A percentile compares a stretch with the other conserved stretches of the same genome.
Evolutionary conservation across 2,797 vertebrate species (phyloP).

Genomic region (Acomys russatus): DNA sequence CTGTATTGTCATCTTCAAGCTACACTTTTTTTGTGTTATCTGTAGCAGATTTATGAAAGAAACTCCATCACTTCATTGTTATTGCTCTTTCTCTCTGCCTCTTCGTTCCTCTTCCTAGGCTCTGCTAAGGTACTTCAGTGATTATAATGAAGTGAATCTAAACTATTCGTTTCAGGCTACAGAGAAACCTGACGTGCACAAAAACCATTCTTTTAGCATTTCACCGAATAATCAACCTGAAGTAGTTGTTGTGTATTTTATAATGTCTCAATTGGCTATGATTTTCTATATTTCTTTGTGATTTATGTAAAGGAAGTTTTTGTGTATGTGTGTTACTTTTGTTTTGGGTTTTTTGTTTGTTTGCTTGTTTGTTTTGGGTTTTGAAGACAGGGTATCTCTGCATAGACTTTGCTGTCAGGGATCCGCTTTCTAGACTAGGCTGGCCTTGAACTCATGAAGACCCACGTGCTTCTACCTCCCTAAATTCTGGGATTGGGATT

Average conservation of each 20-base stretch:
- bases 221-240: slow-evolving; percentile 82
- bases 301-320: slow-evolving; percentile 74
- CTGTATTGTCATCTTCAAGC: slow-evolving; percentile 85
- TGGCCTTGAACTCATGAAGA: too few species aligned
- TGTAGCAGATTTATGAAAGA: slow-evolving; percentile 83
- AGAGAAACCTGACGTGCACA: slow-evolving; percentile 86
- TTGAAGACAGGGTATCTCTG: too few species aligned
- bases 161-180: slow-evolving; percentile 86
- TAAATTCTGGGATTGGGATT: too few species aligned
- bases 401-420: too few species aligned
- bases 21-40: slow-evolving; percentile 80
- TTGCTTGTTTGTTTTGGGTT: too few species aligned
- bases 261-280: slow-evolving; percentile 73
- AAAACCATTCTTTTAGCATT: slow-evolving; percentile 84
- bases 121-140: slow-evolving; percentile 80
- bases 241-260: slow-evolving; percentile 83
- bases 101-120: slow-evolving; percentile 80
- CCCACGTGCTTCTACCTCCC: too few species aligned
- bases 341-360: too few species aligned
- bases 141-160: slow-evolving; percentile 88
- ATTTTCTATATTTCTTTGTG: slow-evolving; percentile 79
- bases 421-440: too few species aligned
- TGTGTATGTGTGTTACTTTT: too few species aligned
- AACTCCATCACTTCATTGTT: slow-evolving; percentile 83
- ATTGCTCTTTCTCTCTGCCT: slow-evolving; percentile 84